Evolutionary conservation across 2,113 vertebrate species (phyloP), one percentile per base, ranked within the genome.

Genomic region (Alouatta palliata): DNA sequence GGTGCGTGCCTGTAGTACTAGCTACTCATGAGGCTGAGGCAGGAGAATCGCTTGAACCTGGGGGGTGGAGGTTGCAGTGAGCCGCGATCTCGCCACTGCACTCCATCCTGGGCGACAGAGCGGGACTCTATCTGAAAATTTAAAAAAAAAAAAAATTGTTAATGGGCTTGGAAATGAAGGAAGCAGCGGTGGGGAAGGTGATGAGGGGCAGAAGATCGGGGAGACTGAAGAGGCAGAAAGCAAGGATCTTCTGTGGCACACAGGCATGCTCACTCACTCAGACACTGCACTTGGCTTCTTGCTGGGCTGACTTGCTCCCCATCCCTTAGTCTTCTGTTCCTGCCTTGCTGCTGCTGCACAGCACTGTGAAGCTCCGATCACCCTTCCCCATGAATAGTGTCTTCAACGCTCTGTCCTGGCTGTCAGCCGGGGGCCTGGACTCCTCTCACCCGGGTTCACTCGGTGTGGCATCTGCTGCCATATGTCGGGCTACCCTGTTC

Each of bases 401-500:
- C 77, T 25, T 30, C 8, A 64, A 40, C 0, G 5, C 89, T n/a
- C 88, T 8, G 82, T 52, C n/a, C 70, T 2, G 21, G 64, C 79
- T 61, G 11, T 47, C 86, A 85, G 89, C 94, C 3, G 0, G 21
- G 58, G 84, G 49, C 61, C 94, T 52, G 54, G 80, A 40, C 86
- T 82, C 66, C 64, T 27, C 35, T 52, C 70, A 1, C 3, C 68
- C 45, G 30, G 82, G 96, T 83, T 97, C 96, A 92, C 90, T 2
- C 1, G 2, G 8, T 20, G 54, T 87, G 91, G 4, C 5, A 82
- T 87, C 96, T 97, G 80, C 70, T 37, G 35, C 91, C 93, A 97
- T 96, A 94, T 1, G 61, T 83, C 79, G 75, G 91, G 83, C 90
- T 96, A 95, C 96, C 91, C 96, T 83, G 84, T 90, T 98, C 98